Evolutionary conservation across 2,113 vertebrate genomes (phyloP).

Genomic region (Epinephelus lanceolatus): DNA sequence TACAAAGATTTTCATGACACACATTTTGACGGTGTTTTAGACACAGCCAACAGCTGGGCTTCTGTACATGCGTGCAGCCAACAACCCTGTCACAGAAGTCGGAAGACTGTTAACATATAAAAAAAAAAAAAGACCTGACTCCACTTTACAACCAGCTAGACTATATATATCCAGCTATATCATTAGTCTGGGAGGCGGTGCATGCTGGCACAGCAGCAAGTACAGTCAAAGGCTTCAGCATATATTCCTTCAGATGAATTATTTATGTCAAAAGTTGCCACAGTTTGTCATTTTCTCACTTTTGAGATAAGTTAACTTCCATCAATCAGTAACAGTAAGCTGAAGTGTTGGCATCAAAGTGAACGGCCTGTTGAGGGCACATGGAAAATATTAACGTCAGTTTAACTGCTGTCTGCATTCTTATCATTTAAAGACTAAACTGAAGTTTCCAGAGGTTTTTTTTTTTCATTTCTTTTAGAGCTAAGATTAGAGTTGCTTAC

Average conservation of each 20-base stretch:
- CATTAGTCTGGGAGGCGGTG: not conserved
- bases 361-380: not conserved
- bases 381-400: constrained; percentile 26
- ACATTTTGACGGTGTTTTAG: constrained; percentile 21
- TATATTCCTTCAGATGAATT: constrained; percentile 9
- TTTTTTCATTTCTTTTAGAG: not conserved
- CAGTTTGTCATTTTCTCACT: constrained; percentile 18
- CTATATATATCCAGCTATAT: constrained; percentile 22
- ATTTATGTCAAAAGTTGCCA: not conserved
- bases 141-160: constrained; percentile 11
- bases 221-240: constrained; percentile 1
- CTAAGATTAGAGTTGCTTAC: not conserved
- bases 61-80: constrained; percentile 32
- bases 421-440: constrained; percentile 7
- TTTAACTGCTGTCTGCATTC: constrained; percentile 12
- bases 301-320: constrained; percentile 3
- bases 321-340: constrained; percentile 10
- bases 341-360: constrained; percentile 6
- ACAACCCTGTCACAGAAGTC: constrained; percentile 23
- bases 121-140: constrained; percentile 29
- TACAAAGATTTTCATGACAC: constrained; percentile 38
- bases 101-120: constrained; percentile 24
- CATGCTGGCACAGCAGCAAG: not conserved
- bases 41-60: constrained; percentile 30
- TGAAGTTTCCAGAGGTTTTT: not conserved